Base-by-base conservation (phyloP, 2,113 vertebrate genomes). In the Myanophis thanlyinensis region DNA sequence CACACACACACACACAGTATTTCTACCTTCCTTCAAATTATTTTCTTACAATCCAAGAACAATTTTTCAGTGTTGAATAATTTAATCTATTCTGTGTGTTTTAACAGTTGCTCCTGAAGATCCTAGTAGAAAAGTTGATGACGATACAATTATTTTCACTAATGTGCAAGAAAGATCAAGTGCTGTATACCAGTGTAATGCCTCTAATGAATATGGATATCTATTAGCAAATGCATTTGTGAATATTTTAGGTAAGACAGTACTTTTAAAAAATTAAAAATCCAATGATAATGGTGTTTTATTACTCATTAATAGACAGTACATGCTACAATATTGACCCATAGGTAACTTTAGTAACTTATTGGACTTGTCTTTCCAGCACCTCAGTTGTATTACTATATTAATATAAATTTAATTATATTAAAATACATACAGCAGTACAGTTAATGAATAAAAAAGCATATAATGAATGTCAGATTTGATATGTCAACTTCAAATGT, bases 101-200 rank as follows among this genome's bases (percentile, higher is more conserved):
- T 62, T 46, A 22, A 96, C 96, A 99, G 99, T 99, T 98, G 97
- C 98, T n/a, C 98, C 98, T 0, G 95, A 96, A 93, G 99, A 99
- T 93, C 96, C 97, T 46, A 99, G 98, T 97, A 98, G 99, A 93
- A 98, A 96, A 90, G 98, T 99, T 89, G 98, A 99, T 93, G 98
- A 98, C 0, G 99, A 99, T 97, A 98, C 98, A 85, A 98, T 99
- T 94, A 99, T 98, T 91, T 99, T 99, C 97, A 98, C 98, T 5
- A 97, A 98, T 1, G 98, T 99, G 51, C 98, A 99, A 97, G 98
- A 97, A 48, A 98, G 98, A 3, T 98, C 99, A 92, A 99, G 99
- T 85, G 98, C 99, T 0, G 99, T 99, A 22, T 99, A 99, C 96
- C 99, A 99, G 95, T 99, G 99, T 96, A 99, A 99, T 67, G 97